A percentile compares a stretch with the other conserved stretches of the same genome.
These are phyloP conservation scores for Camponotus vicinus DNA, from an alignment of 1,140 invertebrate genomes.

Conservation along the genomic window DNA sequence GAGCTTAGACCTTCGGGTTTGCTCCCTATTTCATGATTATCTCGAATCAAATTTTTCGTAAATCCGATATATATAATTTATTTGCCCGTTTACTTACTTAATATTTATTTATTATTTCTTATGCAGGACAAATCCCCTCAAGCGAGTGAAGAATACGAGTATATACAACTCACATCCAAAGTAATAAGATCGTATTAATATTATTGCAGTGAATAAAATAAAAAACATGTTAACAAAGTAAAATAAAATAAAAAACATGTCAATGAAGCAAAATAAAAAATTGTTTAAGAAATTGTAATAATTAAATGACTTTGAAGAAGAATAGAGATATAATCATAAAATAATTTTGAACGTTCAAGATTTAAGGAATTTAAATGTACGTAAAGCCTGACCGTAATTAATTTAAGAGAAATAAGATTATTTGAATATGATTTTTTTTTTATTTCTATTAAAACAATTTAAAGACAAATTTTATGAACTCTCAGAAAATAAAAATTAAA, in stretches of 20 bases:
- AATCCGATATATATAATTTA: constrained; percentile 1
- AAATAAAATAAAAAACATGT: background rate
- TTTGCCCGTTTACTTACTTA: constrained; percentile 4
- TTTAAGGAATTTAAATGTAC: background rate
- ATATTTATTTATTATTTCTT: constrained; percentile 25
- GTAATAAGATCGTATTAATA: background rate
- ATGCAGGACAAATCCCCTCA: background rate
- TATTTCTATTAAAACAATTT: background rate
- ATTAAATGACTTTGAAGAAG: background rate
- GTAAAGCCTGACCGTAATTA: background rate
- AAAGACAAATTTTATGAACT: background rate
- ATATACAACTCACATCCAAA: background rate
- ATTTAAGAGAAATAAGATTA: background rate
- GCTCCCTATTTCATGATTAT: constrained; percentile 1
- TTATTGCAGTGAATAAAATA: background rate
- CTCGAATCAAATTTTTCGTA: background rate
- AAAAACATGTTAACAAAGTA: background rate
- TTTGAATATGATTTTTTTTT: background rate
- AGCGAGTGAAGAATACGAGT: background rate
- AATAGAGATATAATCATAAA: background rate
- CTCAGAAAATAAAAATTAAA: constrained; percentile 1
- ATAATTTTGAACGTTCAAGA: background rate
- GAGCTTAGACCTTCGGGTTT: constrained; percentile 2
- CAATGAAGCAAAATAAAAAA: background rate
- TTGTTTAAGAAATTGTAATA: background rate